Evolutionary conservation across 2,888 invertebrate species (phyloP).

Genomic region (Alitta virens): DNA sequence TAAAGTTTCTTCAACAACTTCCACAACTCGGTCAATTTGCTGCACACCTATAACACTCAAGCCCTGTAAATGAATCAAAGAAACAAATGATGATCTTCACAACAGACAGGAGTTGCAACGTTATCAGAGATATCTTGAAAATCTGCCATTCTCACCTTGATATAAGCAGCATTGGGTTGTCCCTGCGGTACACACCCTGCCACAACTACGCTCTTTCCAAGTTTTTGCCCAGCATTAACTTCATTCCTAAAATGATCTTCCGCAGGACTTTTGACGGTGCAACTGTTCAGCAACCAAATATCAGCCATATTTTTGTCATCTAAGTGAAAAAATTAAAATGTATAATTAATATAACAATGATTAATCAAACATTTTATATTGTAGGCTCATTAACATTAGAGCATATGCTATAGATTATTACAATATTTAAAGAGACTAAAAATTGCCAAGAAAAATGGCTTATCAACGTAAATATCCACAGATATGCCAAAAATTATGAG

Average conservation of each 20-base stretch:
- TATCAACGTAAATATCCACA: too few species aligned
- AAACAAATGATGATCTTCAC: too few species aligned
- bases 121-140: too few species aligned
- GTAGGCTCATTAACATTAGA: too few species aligned
- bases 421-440: too few species aligned
- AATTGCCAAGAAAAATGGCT: too few species aligned
- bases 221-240: conserved; percentile 67
- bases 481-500: too few species aligned
- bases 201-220: conserved; percentile 84
- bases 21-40: conserved; percentile 94
- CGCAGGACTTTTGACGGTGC: conserved; percentile 96
- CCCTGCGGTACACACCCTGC: conserved; percentile 98
- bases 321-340: conserved; percentile 22
- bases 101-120: too few species aligned
- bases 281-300: conserved; percentile 94
- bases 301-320: conserved; percentile 80
- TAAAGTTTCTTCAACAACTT: conserved; percentile 95
- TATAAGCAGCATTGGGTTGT: conserved; percentile 57
- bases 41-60: conserved; percentile 96
- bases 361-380: too few species aligned
- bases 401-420: too few species aligned
- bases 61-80: conserved; percentile 70
- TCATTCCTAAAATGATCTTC: conserved; percentile 91
- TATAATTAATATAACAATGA: too few species aligned
- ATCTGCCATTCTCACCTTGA: conserved; percentile 55